Percentiles rank a stretch among this genome's conserved stretches.
Conservation (phyloP, 1,140 invertebrate genomes). For the Laodelphax striatellus region DNA sequence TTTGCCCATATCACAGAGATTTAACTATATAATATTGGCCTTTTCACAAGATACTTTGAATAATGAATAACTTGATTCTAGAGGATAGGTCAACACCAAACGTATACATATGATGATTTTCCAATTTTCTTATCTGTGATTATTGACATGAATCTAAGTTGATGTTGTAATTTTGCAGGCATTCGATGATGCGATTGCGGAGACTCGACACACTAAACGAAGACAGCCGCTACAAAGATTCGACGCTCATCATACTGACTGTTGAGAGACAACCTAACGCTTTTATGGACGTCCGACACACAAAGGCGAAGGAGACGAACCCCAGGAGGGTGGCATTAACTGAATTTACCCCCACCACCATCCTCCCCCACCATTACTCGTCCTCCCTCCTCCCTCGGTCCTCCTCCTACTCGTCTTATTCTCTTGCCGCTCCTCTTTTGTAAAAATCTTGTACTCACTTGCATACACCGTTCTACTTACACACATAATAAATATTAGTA, state of each 20-base stretch:
- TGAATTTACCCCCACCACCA: constrained; percentile 42
- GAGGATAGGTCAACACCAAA: too few species aligned
- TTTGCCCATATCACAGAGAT: too few species aligned
- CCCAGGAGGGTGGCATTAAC: constrained; percentile 75
- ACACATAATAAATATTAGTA: constrained; percentile 14
- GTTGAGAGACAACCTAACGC: constrained; percentile 95
- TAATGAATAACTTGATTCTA: too few species aligned
- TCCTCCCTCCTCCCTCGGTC: constrained; percentile 2
- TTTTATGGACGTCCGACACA: constrained; percentile 97
- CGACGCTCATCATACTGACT: constrained; percentile 98
- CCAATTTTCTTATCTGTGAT: too few species aligned
- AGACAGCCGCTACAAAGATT: constrained; percentile 99
- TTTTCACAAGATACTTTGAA: too few species aligned
- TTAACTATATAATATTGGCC: too few species aligned
- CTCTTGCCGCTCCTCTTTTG: constrained; percentile 9
- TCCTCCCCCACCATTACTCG: constrained; percentile 8
- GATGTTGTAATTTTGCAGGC: constrained; percentile 47
- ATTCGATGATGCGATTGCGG: constrained; percentile 98
- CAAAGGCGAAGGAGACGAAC: constrained; percentile 86
- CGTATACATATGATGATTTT: too few species aligned
- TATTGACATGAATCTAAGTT: too few species aligned
- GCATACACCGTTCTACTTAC: constrained; percentile 13
- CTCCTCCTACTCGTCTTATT: constrained; percentile 3
- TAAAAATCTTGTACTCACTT: constrained; percentile 15
- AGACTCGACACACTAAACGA: constrained; percentile 96